A percentile compares a stretch with the other conserved stretches of the same genome.
Conservation (phyloP, 2,888 invertebrate species). For the Drosophila limbata region DNA sequence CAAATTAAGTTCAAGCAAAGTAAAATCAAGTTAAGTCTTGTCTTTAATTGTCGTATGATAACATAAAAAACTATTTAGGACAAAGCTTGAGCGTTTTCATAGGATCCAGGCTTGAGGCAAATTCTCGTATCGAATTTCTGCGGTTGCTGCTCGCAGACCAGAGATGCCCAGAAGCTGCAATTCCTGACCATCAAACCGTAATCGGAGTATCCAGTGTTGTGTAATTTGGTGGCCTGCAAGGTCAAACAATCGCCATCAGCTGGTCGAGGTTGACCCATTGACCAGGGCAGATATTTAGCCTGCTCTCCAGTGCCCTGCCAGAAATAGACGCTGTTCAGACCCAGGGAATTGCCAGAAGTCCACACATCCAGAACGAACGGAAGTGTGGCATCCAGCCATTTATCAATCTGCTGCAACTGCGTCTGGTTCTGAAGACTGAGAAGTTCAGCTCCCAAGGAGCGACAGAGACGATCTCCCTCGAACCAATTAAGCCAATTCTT, state of each 20-base stretch:
- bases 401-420: slow-evolving; percentile 34
- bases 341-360: slow-evolving; percentile 61
- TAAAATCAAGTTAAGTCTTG: neutral
- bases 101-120: slow-evolving; percentile 5
- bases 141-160: slow-evolving; percentile 8
- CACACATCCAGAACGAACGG: slow-evolving; percentile 40
- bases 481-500: slow-evolving; percentile 42
- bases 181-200: slow-evolving; percentile 12
- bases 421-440: slow-evolving; percentile 48
- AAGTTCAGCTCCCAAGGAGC: slow-evolving; percentile 32
- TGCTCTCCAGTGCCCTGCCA: slow-evolving; percentile 55
- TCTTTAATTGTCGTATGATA: neutral
- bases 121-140: neutral
- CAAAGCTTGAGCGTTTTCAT: slow-evolving; percentile 9
- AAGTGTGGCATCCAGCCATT: slow-evolving; percentile 26
- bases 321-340: slow-evolving; percentile 33
- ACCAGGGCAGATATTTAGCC: slow-evolving; percentile 51
- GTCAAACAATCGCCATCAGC: slow-evolving; percentile 23
- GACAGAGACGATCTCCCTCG: slow-evolving; percentile 65
- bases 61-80: neutral
- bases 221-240: slow-evolving; percentile 3
- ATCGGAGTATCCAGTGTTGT: slow-evolving; percentile 1
- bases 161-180: neutral
- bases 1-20: too few relatives aligned
- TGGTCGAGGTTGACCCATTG: slow-evolving; percentile 27